Evolutionary conservation across 1,140 invertebrate species (phyloP).

Genomic region (Drosophila novamexicana): DNA sequence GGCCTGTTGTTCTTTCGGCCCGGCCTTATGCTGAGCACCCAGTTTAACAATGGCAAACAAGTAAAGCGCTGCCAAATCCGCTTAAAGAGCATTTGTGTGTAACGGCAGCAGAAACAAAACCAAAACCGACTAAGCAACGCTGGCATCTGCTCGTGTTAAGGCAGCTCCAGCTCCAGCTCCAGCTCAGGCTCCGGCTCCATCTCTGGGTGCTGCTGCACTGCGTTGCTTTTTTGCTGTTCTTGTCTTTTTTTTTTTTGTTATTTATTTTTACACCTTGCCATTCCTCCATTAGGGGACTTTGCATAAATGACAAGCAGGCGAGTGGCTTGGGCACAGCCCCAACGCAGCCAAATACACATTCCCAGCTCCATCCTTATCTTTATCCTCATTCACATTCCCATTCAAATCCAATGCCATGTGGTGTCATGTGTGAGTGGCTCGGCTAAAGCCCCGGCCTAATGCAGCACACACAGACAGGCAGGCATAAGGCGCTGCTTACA

Average conservation of each 20-base stretch:
- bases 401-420: slow-evolving; percentile 32
- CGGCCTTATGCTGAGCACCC: slow-evolving; percentile 73
- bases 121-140: slow-evolving; percentile 42
- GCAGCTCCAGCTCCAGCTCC: background rate
- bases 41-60: slow-evolving; percentile 82
- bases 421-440: slow-evolving; percentile 54
- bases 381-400: slow-evolving; percentile 29
- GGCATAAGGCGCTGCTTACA: slow-evolving; percentile 62
- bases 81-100: slow-evolving; percentile 82
- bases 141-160: slow-evolving; percentile 38
- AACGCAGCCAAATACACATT: slow-evolving; percentile 1
- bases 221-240: background rate
- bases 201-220: slow-evolving; percentile 21
- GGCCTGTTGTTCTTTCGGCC: slow-evolving; percentile 12
- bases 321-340: slow-evolving; percentile 18
- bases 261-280: slow-evolving; percentile 66
- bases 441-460: slow-evolving; percentile 69
- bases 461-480: slow-evolving; percentile 56
- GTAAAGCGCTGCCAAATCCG: slow-evolving; percentile 76
- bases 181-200: slow-evolving; percentile 31
- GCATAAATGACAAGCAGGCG: slow-evolving; percentile 71
- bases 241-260: slow-evolving; percentile 21
- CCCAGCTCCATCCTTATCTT: background rate
- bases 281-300: slow-evolving; percentile 74
- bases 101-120: slow-evolving; percentile 55